phyloP scores from a whole-genome alignment of 2,888 invertebrate genomes.

The Caenorhabditis zanzibari region DNA sequence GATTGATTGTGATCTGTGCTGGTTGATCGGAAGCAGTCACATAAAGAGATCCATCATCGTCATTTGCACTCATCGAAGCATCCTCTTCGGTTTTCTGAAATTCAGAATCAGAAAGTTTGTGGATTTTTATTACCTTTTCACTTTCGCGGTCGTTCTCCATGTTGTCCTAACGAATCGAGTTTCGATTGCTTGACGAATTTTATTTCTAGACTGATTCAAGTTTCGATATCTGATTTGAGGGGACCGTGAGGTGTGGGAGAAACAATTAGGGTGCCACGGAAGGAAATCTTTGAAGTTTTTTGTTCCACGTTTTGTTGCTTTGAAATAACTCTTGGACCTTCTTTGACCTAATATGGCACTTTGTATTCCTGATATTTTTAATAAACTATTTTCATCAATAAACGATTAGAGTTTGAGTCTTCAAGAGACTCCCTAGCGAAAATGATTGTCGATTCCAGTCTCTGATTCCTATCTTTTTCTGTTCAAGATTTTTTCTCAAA shows the following conservation, averaged over 20 bases:
- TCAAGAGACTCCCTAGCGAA: too few relatives aligned
- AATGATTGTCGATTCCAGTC: too few relatives aligned
- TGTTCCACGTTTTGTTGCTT: too few relatives aligned
- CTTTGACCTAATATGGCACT: too few relatives aligned
- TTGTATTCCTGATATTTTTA: too few relatives aligned
- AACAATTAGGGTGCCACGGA: not conserved
- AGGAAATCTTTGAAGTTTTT: too few relatives aligned
- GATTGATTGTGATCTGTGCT: constrained; percentile 43
- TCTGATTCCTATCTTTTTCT: too few relatives aligned
- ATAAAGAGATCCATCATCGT: constrained; percentile 9
- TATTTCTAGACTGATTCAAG: not conserved
- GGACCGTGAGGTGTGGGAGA: too few relatives aligned
- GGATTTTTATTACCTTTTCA: not conserved
- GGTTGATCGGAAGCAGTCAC: constrained; percentile 33
- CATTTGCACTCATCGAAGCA: constrained; percentile 19
- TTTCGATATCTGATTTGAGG: not conserved
- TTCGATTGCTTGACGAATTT: constrained; percentile 5
- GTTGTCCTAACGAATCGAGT: constrained; percentile 26
- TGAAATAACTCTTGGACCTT: too few relatives aligned
- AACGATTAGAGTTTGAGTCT: too few relatives aligned
- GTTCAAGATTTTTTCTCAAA: too few relatives aligned
- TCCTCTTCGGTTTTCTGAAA: constrained; percentile 20
- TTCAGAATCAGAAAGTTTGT: not conserved
- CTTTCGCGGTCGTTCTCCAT: constrained; percentile 45
- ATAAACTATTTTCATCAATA: too few relatives aligned